Evolutionary conservation across 2,888 invertebrate genomes (phyloP).

Genomic region (Leucophenga montana): DNA sequence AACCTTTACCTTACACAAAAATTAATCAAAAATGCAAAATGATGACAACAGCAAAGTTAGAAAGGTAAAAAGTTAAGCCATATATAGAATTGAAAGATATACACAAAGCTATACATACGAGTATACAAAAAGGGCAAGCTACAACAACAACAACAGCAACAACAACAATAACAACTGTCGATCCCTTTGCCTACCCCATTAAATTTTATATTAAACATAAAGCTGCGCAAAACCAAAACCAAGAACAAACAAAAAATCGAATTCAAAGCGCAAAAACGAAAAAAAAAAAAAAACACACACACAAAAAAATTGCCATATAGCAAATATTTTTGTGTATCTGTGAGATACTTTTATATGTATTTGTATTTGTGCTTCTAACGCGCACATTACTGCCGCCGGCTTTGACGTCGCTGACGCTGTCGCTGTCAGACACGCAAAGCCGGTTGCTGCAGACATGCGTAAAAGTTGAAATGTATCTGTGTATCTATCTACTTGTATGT

Average conservation of each 20-base stretch:
- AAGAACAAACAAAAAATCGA: neutral
- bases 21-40: conserved; percentile 21
- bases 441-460: conserved; percentile 62
- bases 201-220: conserved; percentile 60
- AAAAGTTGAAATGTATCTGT: conserved; percentile 38
- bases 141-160: too few species aligned
- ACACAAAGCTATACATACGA: neutral
- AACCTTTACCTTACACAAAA: conserved; percentile 31
- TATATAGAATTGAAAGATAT: neutral
- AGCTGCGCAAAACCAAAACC: conserved; percentile 33
- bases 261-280: conserved; percentile 2
- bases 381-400: neutral
- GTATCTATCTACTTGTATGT: conserved; percentile 26
- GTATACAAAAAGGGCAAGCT: too few species aligned
- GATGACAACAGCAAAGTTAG: neutral
- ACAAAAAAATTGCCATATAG: too few species aligned
- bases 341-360: conserved; percentile 29
- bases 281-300: too few species aligned
- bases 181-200: conserved; percentile 68
- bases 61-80: neutral
- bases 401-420: neutral
- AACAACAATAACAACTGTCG: conserved; percentile 35
- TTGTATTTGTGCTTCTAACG: conserved; percentile 39
- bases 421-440: conserved; percentile 46
- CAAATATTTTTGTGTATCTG: conserved; percentile 10